Conservation (phyloP, 1,140 invertebrate genomes). For the Calephelis nemesis region DNA sequence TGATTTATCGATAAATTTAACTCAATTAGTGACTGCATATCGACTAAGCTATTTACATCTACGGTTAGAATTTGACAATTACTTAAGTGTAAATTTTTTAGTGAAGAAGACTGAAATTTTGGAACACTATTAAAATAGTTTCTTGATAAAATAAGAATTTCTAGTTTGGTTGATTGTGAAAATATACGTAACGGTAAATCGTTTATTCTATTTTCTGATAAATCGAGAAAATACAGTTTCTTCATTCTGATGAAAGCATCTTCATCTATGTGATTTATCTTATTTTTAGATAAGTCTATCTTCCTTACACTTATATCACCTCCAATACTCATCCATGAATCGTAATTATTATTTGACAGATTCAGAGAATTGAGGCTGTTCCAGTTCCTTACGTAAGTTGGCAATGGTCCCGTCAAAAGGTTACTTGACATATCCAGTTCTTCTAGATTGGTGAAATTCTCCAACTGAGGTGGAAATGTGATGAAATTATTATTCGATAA, state of each 20-base stretch:
- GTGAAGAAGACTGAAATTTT: slow-evolving; percentile 76
- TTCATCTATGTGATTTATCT: slow-evolving; percentile 60
- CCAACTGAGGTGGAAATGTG: slow-evolving; percentile 76
- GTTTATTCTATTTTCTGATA: slow-evolving; percentile 83
- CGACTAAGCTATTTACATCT: slow-evolving; percentile 65
- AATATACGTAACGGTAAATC: slow-evolving; percentile 76
- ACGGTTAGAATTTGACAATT: slow-evolving; percentile 80
- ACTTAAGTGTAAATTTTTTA: slow-evolving; percentile 79
- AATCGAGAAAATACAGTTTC: slow-evolving; percentile 60
- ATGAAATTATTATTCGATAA: slow-evolving; percentile 78
- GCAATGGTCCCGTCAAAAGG: slow-evolving; percentile 62
- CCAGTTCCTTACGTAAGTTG: slow-evolving; percentile 63
- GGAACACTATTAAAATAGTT: slow-evolving; percentile 82
- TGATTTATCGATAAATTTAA: slow-evolving; percentile 81
- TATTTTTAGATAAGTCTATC: slow-evolving; percentile 78
- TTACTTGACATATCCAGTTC: slow-evolving; percentile 80
- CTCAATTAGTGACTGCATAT: slow-evolving; percentile 75
- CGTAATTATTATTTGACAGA: slow-evolving; percentile 79
- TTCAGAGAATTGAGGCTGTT: slow-evolving; percentile 72
- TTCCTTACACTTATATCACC: slow-evolving; percentile 55
- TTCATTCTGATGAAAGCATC: slow-evolving; percentile 52
- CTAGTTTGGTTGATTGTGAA: slow-evolving; percentile 74
- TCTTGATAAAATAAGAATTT: slow-evolving; percentile 81
- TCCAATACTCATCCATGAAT: slow-evolving; percentile 73
- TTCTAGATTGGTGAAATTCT: slow-evolving; percentile 68